These are phyloP conservation scores for Atta texana DNA, from an alignment of 1,140 invertebrate species.

Conservation along the genomic window DNA sequence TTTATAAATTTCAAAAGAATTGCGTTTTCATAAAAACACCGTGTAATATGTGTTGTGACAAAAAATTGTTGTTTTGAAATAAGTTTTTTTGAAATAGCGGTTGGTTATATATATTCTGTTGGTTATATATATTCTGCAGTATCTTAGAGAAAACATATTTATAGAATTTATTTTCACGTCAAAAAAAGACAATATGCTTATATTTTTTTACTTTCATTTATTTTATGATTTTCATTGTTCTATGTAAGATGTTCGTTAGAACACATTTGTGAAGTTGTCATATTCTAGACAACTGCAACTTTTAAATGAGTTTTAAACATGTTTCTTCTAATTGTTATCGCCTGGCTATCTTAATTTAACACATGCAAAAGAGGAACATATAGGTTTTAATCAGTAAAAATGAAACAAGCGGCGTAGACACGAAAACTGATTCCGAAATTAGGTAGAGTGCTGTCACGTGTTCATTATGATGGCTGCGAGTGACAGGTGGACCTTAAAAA, in stretches of 20 bases:
- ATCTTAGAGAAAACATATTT: neutral
- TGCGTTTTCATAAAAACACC: conserved; percentile 11
- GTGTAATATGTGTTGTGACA: neutral
- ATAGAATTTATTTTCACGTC: neutral
- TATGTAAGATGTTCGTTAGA: neutral
- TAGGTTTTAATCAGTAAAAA: conserved; percentile 1
- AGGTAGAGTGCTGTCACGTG: conserved; percentile 60
- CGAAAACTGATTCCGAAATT: conserved; percentile 44
- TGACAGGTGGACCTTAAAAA: conserved; percentile 69
- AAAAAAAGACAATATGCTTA: neutral
- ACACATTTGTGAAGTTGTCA: neutral
- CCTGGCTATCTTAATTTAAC: conserved; percentile 7
- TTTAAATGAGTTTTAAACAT: neutral
- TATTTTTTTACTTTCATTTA: neutral
- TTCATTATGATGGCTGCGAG: conserved; percentile 57
- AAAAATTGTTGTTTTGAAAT: conserved; percentile 12
- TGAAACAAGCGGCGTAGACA: conserved; percentile 1
- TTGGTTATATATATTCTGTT: neutral
- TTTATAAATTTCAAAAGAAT: conserved; percentile 69
- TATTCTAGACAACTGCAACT: neutral
- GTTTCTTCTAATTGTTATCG: conserved; percentile 23
- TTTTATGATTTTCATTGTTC: neutral
- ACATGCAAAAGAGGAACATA: neutral
- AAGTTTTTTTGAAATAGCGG: neutral
- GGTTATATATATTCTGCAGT: neutral